These are phyloP conservation scores for Eristalis pertinax DNA, from an alignment of 2,888 invertebrate species.

Conservation along the genomic window DNA sequence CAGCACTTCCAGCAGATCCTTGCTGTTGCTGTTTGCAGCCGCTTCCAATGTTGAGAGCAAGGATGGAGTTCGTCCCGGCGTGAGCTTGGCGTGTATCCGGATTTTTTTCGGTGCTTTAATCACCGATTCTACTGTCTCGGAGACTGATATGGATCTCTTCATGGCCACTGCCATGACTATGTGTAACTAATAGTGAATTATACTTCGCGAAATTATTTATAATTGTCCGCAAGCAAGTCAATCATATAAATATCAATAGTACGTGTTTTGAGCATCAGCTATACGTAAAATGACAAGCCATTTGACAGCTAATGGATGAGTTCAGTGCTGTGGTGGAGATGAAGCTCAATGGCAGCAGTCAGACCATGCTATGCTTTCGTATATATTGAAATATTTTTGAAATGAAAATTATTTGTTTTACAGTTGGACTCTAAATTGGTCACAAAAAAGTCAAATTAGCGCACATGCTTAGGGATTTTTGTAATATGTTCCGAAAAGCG, in stretches of 20 bases:
- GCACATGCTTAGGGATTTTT: too few species aligned
- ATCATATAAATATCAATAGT: too few species aligned
- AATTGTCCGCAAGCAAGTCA: not conserved
- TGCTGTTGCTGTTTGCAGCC: slow-evolving; percentile 71
- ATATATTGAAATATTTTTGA: too few species aligned
- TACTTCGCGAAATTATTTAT: not conserved
- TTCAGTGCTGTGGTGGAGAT: not conserved
- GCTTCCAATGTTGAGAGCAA: slow-evolving; percentile 34
- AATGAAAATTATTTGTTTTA: too few species aligned
- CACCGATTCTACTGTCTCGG: slow-evolving; percentile 73
- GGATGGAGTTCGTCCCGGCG: slow-evolving; percentile 51
- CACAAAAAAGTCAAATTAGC: too few species aligned
- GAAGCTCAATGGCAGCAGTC: not conserved
- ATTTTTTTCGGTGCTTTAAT: slow-evolving; percentile 76
- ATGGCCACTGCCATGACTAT: slow-evolving; percentile 61
- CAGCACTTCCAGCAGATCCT: slow-evolving; percentile 77
- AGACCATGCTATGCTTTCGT: not conserved
- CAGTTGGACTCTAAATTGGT: too few species aligned
- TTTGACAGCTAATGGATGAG: not conserved
- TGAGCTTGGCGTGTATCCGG: slow-evolving; percentile 75
- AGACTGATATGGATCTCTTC: slow-evolving; percentile 73
- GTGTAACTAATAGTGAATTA: not conserved
- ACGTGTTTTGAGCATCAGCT: too few species aligned
- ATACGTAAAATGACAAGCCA: not conserved
- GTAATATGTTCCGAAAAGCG: too few species aligned